Percentiles rank a stretch among this genome's conserved stretches.
Evolutionary conservation across 2,888 invertebrate species (phyloP).

Genomic region (Nineta flava): DNA sequence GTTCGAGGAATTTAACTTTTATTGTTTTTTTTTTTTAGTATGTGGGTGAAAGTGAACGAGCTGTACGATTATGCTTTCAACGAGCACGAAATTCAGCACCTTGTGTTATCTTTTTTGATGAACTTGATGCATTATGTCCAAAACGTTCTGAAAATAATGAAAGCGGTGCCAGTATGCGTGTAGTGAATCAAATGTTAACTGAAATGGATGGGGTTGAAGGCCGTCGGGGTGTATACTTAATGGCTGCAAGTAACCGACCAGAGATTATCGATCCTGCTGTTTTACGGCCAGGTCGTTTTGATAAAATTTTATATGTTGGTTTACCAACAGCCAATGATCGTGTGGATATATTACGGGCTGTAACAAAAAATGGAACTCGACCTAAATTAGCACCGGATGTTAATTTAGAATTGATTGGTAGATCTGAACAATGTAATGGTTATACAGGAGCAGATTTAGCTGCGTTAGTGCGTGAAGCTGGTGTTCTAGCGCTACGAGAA

Average conservation of each 20-base stretch:
- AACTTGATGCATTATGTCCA: slow-evolving; percentile 91
- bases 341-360: slow-evolving; percentile 70
- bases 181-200: slow-evolving; percentile 92
- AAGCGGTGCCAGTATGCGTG: slow-evolving; percentile 60
- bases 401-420: slow-evolving; percentile 52
- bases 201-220: slow-evolving; percentile 97
- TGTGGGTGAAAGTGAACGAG: slow-evolving; percentile 95
- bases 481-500: slow-evolving; percentile 63
- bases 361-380: slow-evolving; percentile 76
- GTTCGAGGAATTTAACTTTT: not conserved
- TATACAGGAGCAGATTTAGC: slow-evolving; percentile 92
- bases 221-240: slow-evolving; percentile 80
- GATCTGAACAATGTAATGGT: slow-evolving; percentile 48
- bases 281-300: slow-evolving; percentile 72
- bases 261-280: slow-evolving; percentile 96
- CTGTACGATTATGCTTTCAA: slow-evolving; percentile 90
- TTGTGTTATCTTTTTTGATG: slow-evolving; percentile 98
- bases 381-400: slow-evolving; percentile 66
- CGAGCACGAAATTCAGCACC: slow-evolving; percentile 90
- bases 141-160: slow-evolving; percentile 62
- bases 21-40: slow-evolving; percentile 40
- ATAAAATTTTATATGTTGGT: slow-evolving; percentile 80
- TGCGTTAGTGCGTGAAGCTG: slow-evolving; percentile 77
- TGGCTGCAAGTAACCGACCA: slow-evolving; percentile 93
- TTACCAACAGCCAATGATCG: slow-evolving; percentile 68